phyloP scores from a whole-genome alignment of 23 tunicate species.

The Trididemnum nubilum region DNA sequence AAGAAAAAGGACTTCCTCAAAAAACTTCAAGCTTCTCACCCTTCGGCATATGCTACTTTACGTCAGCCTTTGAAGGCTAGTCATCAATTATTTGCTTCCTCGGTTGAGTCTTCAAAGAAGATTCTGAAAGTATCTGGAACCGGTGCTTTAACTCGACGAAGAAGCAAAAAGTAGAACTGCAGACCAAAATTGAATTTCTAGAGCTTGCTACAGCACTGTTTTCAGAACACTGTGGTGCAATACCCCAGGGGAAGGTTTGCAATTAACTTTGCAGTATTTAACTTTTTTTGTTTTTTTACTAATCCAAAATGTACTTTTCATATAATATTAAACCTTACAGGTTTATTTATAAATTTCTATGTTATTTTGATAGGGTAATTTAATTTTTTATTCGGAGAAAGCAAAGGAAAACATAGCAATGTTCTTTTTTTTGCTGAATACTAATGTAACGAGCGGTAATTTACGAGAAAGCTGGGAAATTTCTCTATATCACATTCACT shows the following conservation, averaged over 20 bases:
- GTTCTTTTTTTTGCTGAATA: no score
- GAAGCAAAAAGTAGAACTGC: no score
- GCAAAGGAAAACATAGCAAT: no score
- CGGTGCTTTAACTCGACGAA: constrained; percentile 12
- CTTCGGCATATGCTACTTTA: constrained; percentile 30
- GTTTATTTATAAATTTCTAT: no score
- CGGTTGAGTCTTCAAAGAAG: not conserved
- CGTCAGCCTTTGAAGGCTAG: constrained; percentile 37
- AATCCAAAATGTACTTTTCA: not conserved
- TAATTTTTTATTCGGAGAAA: no score
- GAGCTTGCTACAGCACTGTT: not conserved
- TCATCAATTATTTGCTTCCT: not conserved
- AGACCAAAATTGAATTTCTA: no score
- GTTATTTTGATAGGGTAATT: no score
- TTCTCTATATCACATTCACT: no score
- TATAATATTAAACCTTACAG: no score
- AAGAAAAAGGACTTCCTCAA: constrained; percentile 75
- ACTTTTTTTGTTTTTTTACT: not conserved
- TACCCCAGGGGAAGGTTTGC: no score
- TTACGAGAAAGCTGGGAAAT: no score
- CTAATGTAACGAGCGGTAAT: no score
- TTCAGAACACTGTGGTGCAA: not conserved
- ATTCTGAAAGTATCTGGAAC: constrained; percentile 28
- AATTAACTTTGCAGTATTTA: not conserved
- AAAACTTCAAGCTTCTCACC: constrained; percentile 54